A percentile compares a stretch with the other conserved stretches of the same genome.
phyloP scores from a whole-genome alignment of 2,888 invertebrate genomes.

The Noctua fimbriata region DNA sequence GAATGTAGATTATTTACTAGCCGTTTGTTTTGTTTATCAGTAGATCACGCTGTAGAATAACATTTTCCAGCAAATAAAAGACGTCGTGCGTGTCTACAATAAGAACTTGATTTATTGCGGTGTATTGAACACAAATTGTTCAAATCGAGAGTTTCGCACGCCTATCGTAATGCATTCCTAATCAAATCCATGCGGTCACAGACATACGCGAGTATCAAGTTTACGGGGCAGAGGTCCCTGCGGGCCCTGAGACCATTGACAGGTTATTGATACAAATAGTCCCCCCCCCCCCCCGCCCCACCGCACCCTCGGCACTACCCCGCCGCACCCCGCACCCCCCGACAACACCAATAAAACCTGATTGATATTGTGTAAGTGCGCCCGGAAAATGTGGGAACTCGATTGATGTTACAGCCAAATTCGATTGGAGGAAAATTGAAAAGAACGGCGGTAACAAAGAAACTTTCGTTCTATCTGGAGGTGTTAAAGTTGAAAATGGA shows the following conservation, averaged over 20 bases:
- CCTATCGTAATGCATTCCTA: constrained; percentile 81
- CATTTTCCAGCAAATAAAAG: constrained; percentile 10
- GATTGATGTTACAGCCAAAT: constrained; percentile 90
- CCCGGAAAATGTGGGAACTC: constrained; percentile 90
- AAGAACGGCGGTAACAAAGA: constrained; percentile 76
- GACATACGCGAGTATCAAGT: constrained; percentile 80
- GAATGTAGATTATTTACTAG: constrained; percentile 42
- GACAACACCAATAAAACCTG: constrained; percentile 90
- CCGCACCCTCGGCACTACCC: constrained; percentile 68
- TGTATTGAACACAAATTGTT: constrained; percentile 44
- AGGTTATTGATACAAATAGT: constrained; percentile 91
- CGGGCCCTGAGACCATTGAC: constrained; percentile 89
- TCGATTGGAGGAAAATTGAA: constrained; percentile 90
- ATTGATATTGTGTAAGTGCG: constrained; percentile 91
- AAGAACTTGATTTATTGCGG: constrained; percentile 19
- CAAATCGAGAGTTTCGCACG: constrained; percentile 78
- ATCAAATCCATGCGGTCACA: constrained; percentile 88
- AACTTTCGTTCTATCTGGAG: constrained; percentile 73
- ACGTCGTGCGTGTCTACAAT: not conserved
- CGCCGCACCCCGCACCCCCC: constrained; percentile 78
- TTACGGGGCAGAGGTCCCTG: constrained; percentile 83
- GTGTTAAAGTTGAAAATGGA: constrained; percentile 72
- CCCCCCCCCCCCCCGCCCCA: constrained; percentile 79
- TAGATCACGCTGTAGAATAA: constrained; percentile 3
- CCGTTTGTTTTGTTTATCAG: constrained; percentile 39